These are phyloP conservation scores for Hemiprocne comata DNA, from an alignment of 2,113 vertebrate genomes.

Conservation along the genomic window DNA sequence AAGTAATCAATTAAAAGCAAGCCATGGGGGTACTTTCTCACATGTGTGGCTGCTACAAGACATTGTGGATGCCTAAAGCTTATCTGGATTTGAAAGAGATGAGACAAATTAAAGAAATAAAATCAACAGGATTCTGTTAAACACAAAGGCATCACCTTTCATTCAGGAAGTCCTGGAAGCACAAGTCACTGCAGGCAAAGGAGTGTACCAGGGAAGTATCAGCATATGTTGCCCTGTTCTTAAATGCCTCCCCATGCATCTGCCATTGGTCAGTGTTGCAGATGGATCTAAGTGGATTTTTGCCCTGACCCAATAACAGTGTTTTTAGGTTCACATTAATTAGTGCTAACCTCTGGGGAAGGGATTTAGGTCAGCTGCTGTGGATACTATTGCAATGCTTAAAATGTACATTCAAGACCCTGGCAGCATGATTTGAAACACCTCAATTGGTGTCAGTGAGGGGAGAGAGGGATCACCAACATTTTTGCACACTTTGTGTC, in stretches of 20 bases:
- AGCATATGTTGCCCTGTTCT: not conserved
- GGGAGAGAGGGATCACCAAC: not conserved
- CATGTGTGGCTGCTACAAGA: not conserved
- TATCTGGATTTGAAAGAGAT: not conserved
- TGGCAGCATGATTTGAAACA: not conserved
- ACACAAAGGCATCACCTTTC: not conserved
- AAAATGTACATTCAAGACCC: not conserved
- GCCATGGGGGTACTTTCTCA: not conserved
- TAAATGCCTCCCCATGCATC: not conserved
- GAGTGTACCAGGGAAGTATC: not conserved
- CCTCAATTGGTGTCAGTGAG: not conserved
- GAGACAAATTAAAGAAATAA: constrained; percentile 8
- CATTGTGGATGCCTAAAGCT: not conserved
- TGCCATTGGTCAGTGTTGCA: not conserved
- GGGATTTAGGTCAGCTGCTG: not conserved
- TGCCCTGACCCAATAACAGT: constrained; percentile 7
- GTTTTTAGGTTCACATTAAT: constrained; percentile 28
- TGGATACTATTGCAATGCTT: not conserved
- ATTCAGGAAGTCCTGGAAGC: not conserved
- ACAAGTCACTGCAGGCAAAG: not conserved
- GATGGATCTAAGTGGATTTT: not conserved
- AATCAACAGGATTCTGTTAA: constrained; percentile 7
- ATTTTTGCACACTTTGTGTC: not conserved
- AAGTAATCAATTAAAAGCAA: not conserved
- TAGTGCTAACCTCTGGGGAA: not conserved